These are phyloP conservation scores for Onchidella celtica DNA, from an alignment of 2,888 invertebrate genomes.

Conservation along the genomic window DNA sequence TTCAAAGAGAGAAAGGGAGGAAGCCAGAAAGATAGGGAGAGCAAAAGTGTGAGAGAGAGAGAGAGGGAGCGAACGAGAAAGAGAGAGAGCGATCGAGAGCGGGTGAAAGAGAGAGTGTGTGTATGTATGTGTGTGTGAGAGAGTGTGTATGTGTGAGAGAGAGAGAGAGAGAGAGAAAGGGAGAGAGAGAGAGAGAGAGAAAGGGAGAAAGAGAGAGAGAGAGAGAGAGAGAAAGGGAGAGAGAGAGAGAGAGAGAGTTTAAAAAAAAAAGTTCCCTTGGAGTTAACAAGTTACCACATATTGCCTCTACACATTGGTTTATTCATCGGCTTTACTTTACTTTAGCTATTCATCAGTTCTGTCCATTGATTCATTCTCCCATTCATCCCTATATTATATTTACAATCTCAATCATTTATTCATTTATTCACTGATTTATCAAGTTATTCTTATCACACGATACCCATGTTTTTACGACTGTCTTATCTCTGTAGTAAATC, in stretches of 20 bases:
- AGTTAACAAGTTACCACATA: too few species aligned
- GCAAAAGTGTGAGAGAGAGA: neutral
- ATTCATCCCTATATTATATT: too few species aligned
- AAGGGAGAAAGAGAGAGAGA: constrained; percentile 28
- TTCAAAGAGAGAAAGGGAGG: neutral
- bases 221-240: constrained; percentile 40
- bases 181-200: constrained; percentile 13
- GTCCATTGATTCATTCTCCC: too few species aligned
- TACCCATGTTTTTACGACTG: too few species aligned
- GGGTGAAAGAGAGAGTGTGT: constrained; percentile 17
- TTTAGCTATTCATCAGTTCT: too few species aligned
- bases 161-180: neutral
- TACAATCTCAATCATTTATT: too few species aligned
- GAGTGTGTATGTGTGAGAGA: neutral
- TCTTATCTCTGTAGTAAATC: too few species aligned
- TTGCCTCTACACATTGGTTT: too few species aligned
- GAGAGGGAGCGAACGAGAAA: constrained; percentile 16
- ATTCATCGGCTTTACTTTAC: too few species aligned
- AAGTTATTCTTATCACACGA: too few species aligned
- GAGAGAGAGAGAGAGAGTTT: constrained; percentile 37
- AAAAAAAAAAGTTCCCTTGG: neutral
- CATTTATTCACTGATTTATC: too few species aligned
- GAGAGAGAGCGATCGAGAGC: constrained; percentile 35
- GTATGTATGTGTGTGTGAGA: constrained; percentile 2
- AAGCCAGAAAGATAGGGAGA: neutral